A percentile compares a stretch with the other conserved stretches of the same genome.
phyloP scores from a whole-genome alignment of 2,888 invertebrate species.

The Allophyes oxyacanthae region DNA sequence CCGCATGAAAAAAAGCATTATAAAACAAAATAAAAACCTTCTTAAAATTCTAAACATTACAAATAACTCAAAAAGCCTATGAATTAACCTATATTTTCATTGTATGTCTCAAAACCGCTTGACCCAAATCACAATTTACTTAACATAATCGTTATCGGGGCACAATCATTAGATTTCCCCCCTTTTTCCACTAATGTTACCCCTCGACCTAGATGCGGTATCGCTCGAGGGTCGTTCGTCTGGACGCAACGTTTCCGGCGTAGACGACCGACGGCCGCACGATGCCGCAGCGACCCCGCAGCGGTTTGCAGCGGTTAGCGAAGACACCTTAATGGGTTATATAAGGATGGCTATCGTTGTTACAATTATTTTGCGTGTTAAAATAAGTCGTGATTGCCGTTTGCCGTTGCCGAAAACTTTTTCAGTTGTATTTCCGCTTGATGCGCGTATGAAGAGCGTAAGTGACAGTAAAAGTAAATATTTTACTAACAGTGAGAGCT shows the following conservation, averaged over 20 bases:
- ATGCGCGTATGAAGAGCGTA: no score
- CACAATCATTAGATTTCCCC: conserved; percentile 27
- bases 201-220: conserved; percentile 55
- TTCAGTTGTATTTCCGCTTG: no score
- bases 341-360: background rate
- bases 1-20: no score
- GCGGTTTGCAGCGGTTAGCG: conserved; percentile 2
- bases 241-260: conserved; percentile 34
- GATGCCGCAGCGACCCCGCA: background rate
- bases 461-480: no score
- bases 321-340: background rate
- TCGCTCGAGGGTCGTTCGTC: conserved; percentile 20
- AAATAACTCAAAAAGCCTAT: background rate
- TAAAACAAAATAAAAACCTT: no score
- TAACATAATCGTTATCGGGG: conserved; percentile 29
- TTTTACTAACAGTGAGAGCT: no score
- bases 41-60: no score
- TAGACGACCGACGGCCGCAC: conserved; percentile 14
- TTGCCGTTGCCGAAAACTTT: no score
- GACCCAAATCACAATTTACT: conserved; percentile 43
- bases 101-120: conserved; percentile 23
- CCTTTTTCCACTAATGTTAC: conserved; percentile 33
- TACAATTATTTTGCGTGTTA: no score
- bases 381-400: no score
- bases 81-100: conserved; percentile 11